phyloP scores from a whole-genome alignment of 2,888 invertebrate genomes.

The Dynastes maya region DNA sequence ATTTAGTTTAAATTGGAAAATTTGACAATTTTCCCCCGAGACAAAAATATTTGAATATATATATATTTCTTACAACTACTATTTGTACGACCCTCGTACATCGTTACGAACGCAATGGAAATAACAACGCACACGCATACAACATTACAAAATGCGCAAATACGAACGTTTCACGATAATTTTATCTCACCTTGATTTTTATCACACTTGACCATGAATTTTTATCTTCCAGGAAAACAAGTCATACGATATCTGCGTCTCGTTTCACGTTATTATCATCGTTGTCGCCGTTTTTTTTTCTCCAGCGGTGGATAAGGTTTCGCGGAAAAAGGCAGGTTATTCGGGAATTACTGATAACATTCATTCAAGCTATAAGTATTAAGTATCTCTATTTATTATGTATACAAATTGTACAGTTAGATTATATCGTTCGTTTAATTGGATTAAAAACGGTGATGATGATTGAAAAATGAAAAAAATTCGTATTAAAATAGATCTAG shows the following conservation, averaged over 20 bases:
- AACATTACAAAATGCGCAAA: conserved; percentile 39
- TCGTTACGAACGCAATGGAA: not conserved
- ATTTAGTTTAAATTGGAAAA: no score
- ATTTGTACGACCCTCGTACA: not conserved
- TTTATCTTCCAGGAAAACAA: conserved; percentile 51
- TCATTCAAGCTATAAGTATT: conserved; percentile 29
- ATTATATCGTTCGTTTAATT: no score
- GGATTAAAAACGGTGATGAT: no score
- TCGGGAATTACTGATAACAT: conserved; percentile 38
- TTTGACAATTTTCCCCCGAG: no score
- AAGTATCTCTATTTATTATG: not conserved
- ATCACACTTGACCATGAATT: conserved; percentile 51
- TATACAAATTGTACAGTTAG: no score
- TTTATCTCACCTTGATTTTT: conserved; percentile 51
- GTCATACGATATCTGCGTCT: conserved; percentile 47
- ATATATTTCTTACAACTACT: not conserved
- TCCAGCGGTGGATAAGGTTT: conserved; percentile 32
- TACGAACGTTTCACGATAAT: conserved; percentile 39
- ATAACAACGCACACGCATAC: conserved; percentile 1
- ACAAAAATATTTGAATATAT: no score
- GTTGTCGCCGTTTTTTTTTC: conserved; percentile 10
- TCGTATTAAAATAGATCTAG: no score
- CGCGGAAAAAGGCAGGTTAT: conserved; percentile 44
- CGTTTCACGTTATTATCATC: conserved; percentile 33
- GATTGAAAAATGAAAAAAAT: no score